Base-by-base conservation (phyloP, 2,113 vertebrate genomes). In the Microcebus lehilahytsara region DNA sequence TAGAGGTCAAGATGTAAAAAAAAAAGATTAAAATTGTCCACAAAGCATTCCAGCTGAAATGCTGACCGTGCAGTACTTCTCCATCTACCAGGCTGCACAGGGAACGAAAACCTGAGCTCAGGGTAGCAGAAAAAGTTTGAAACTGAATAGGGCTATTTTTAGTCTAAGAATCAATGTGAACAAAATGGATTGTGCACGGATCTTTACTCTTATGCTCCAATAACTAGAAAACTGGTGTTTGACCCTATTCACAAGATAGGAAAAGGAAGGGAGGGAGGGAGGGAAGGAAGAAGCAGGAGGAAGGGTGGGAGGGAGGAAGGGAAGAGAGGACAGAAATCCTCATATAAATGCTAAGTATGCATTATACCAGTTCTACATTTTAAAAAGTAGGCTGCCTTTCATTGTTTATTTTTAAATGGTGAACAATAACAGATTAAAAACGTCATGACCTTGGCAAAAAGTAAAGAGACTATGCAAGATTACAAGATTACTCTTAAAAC, bases 131-230 rank as follows among this genome's bases (percentile, higher is more conserved):
- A 81, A 37, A 83, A 30, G 60, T 40, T 11, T 66, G 85, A 94
- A 94, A 96, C 62, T 37, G 80, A 95, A 91, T 25, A 19, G 56
- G 96, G 96, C 96, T 98, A 98, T 98, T 98, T 98, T 98, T 98
- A 98, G 91, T 85, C 67, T 87, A 91, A 95, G 96, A 98, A 98
- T 97, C 98, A 97, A 94, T 93, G 83, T 74, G n/a, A 72, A 74
- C 71, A 93, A 97, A 97, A 98, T 32, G 75, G 71, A 96, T n/a
- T 96, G 96, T 95, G 93, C 96, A 93, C 66, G 94, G 88, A 85
- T 71, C 66, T 88, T 94, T 81, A 83, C 86, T 95, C 85, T 85
- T 91, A 19, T 74, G 56, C 53, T 72, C 51, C 84, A 96, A 86
- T 42, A 89, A 14, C 32, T n/a, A 86, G 56, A 93, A 85, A 92